Base-by-base conservation (phyloP, 2,888 invertebrate species). In the Auanema sp. region DNA sequence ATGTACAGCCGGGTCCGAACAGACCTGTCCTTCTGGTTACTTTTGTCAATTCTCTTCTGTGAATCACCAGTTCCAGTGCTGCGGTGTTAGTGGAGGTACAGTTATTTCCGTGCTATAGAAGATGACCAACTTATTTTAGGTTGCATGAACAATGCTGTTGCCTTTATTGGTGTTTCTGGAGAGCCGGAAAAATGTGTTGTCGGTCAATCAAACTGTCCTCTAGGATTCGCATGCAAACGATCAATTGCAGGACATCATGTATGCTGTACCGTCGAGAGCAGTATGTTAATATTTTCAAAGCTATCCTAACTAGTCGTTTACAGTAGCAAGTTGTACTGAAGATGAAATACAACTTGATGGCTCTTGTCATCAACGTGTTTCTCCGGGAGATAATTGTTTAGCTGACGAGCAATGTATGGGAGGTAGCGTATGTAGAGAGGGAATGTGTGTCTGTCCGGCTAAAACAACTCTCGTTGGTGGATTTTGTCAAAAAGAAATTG, bases 21-120 rank as follows among this genome's bases (percentile, higher is more conserved):
- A 67, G 24, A 40, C 33, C 16, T 78, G 78, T 47, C 77, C 78
- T 4, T 60, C 68, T 10, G 78, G 78, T 14, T 78, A 77, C 55
- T 75, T 75, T 65, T 77, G 77, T 49, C 77, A 75, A 51, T 77
- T 71, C 64, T 74, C 73, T 5, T 65, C 58, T 24, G 54, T 59
- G 42, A 72, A 76, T 42, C 68, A 68, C 40, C 74, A 72, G 53
- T 74, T 76, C 66, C 77, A 77, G 63, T 77, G 77, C 59, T 77
- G 77, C 60, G 77, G 77, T 47, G 72, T 75, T 21, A 62, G 67
- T 40, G 74, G 69, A 23, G 72, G 66, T 66, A 40, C 33, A n/a
- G 33, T 33, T 33, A 33, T 33, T 5, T 33, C 33, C 14, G n/a
- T 16, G 3, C 16, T 10, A 5, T 21, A 47, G 4, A 47, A 5